Conservation (phyloP, 2,888 invertebrate genomes). For the Axea sp. region DNA sequence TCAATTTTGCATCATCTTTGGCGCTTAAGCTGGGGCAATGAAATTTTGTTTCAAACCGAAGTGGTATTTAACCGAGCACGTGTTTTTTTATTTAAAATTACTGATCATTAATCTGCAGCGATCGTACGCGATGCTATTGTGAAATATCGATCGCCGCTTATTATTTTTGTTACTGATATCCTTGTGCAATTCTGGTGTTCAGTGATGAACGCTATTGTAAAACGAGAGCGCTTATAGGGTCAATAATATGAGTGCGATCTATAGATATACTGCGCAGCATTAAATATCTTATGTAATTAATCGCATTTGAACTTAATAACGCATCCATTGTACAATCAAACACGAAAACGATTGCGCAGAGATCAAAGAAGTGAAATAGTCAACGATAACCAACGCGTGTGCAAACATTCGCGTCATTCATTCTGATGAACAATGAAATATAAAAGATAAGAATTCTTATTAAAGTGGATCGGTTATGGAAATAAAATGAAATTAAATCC, state of each 20-base stretch:
- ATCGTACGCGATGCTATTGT: no score
- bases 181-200: conserved; percentile 42
- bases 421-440: no score
- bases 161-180: conserved; percentile 37
- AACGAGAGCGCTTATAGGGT: conserved; percentile 45
- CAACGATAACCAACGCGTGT: conserved; percentile 10
- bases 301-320: conserved; percentile 56
- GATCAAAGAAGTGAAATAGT: conserved; percentile 42
- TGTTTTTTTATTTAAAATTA: no score
- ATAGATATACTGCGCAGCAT: conserved; percentile 39
- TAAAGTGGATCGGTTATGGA: no score
- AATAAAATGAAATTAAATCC: no score
- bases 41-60: no score
- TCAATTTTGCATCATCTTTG: no score
- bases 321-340: conserved; percentile 44
- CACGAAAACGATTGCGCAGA: conserved; percentile 39
- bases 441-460: no score
- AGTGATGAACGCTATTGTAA: conserved; percentile 41
- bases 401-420: no score
- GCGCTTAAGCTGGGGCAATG: no score
- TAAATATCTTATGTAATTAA: conserved; percentile 53
- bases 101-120: no score
- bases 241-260: conserved; percentile 47
- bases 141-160: conserved; percentile 4
- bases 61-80: no score